Percentiles rank a stretch among this genome's conserved stretches.
Conservation (phyloP, 2,888 invertebrate genomes). For the Maniola hyperantus region DNA sequence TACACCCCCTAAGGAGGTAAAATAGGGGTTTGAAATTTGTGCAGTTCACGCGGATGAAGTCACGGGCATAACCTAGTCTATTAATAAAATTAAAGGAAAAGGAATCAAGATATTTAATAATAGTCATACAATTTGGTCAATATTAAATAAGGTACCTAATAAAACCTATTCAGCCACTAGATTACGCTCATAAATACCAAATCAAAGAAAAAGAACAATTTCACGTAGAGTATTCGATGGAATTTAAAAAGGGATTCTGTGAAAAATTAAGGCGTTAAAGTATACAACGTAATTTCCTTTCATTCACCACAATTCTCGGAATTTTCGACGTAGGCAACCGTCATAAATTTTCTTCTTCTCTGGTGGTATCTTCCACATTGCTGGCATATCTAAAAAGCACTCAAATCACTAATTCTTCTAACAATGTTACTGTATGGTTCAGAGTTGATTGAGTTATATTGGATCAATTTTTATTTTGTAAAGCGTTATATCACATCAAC, state of each 20-base stretch:
- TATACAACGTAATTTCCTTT: constrained; percentile 19
- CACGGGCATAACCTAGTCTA: too few species aligned
- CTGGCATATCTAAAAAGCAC: constrained; percentile 16
- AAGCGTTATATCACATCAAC: neutral
- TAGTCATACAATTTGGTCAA: too few species aligned
- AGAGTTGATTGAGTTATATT: constrained; percentile 15
- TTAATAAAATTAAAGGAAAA: too few species aligned
- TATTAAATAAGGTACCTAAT: neutral
- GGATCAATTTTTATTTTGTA: neutral
- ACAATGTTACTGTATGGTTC: constrained; percentile 8
- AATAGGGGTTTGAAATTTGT: too few species aligned
- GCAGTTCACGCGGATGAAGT: too few species aligned
- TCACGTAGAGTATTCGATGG: neutral
- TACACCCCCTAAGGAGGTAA: too few species aligned
- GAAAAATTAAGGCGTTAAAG: constrained; percentile 12
- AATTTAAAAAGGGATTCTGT: constrained; percentile 13
- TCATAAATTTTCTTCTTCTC: constrained; percentile 30
- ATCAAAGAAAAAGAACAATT: neutral
- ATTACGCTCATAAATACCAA: neutral
- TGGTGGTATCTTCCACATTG: constrained; percentile 13
- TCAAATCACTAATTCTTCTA: neutral
- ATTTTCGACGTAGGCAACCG: constrained; percentile 19
- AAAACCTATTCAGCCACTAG: neutral
- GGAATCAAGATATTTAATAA: too few species aligned
- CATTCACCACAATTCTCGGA: constrained; percentile 17